Evolutionary conservation across 2,113 vertebrate genomes (phyloP).

Genomic region (Philantomba maxwellii): DNA sequence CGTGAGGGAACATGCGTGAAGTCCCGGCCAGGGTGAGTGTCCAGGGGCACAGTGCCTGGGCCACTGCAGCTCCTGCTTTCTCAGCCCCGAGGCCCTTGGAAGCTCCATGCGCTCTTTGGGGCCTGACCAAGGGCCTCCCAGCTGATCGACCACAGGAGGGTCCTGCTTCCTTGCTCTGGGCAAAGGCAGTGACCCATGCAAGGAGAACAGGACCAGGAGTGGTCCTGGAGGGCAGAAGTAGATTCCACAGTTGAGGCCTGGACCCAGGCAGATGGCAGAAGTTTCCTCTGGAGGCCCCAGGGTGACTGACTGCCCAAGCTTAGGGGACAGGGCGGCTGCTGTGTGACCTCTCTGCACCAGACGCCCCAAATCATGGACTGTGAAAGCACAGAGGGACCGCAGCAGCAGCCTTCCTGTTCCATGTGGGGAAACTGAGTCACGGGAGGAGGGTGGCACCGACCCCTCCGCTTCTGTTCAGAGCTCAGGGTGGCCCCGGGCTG

Average conservation of each 20-base stretch:
- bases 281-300: neutral
- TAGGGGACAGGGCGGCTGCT: neutral
- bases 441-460: fast-evolving
- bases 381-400: neutral
- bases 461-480: fast-evolving
- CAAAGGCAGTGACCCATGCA: neutral
- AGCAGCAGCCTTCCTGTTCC: neutral
- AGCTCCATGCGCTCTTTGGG: neutral
- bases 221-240: neutral
- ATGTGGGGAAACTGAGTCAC: neutral
- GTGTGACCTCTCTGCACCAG: neutral
- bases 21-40: neutral
- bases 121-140: neutral
- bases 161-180: neutral
- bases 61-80: neutral
- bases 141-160: neutral
- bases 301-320: neutral
- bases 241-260: neutral
- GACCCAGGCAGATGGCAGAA: neutral
- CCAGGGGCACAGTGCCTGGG: neutral
- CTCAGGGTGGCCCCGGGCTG: fast-evolving
- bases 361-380: fast-evolving
- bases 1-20: neutral
- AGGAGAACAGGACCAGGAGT: neutral
- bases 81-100: neutral